Evolutionary conservation across 2,113 vertebrate genomes (phyloP).

Genomic region (Gallinago undulata): DNA sequence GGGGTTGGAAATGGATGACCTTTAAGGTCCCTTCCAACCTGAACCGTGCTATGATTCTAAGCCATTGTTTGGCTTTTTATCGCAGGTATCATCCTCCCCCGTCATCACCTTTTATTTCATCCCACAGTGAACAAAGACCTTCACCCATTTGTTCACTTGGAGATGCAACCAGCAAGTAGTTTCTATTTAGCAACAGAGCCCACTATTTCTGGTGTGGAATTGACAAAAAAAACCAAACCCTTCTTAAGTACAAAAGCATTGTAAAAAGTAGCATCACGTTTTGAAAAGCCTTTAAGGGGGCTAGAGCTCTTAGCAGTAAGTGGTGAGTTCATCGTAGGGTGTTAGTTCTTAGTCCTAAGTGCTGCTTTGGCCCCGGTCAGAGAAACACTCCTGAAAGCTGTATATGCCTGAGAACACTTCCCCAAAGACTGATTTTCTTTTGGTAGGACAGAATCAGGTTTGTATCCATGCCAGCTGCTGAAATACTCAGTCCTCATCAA

Average conservation of each 20-base stretch:
- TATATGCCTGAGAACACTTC: background rate
- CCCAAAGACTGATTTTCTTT: background rate
- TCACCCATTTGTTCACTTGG: background rate
- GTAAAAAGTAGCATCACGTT: background rate
- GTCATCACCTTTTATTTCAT: background rate
- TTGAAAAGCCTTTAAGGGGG: background rate
- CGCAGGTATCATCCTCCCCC: background rate
- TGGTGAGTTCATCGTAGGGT: background rate
- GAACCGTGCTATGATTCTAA: background rate
- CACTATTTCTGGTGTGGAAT: background rate
- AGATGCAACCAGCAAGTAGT: background rate
- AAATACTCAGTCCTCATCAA: background rate
- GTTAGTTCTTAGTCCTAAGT: background rate
- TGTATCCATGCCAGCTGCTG: background rate
- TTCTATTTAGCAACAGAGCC: background rate
- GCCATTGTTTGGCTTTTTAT: background rate
- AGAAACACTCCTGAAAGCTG: background rate
- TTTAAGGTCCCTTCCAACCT: too few species aligned
- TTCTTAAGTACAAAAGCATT: background rate
- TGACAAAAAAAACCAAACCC: background rate
- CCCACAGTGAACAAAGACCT: background rate
- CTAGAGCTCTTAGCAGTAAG: background rate
- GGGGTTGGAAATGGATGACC: too few species aligned
- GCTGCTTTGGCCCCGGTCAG: background rate
- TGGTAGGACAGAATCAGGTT: background rate